These are phyloP conservation scores for Halcyon senegalensis DNA, from an alignment of 2,113 vertebrate genomes.

Conservation along the genomic window DNA sequence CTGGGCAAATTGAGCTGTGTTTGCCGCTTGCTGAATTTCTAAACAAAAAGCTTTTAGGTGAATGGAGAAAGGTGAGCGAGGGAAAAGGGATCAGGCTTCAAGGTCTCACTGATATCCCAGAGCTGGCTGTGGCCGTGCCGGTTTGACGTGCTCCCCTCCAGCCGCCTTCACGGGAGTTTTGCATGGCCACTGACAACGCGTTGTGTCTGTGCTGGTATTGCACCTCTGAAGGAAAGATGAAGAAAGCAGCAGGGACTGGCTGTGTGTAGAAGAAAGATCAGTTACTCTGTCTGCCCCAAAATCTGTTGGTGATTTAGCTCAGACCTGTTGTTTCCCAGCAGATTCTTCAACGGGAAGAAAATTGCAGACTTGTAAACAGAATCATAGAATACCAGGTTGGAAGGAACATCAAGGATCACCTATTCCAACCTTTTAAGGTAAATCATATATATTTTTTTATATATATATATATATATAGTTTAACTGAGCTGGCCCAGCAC, in stretches of 20 bases:
- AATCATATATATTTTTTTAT: too few relatives aligned
- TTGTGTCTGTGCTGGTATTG: background rate
- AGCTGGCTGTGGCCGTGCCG: background rate
- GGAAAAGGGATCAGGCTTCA: background rate
- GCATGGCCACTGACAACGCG: fast-evolving
- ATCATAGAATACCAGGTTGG: too few relatives aligned
- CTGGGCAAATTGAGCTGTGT: background rate
- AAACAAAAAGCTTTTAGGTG: background rate
- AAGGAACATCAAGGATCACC: too few relatives aligned
- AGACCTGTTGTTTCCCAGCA: background rate
- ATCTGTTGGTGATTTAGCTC: background rate
- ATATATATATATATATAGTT: too few relatives aligned
- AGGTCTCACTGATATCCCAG: fast-evolving
- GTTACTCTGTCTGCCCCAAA: background rate
- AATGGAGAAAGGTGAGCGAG: background rate
- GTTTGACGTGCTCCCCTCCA: background rate
- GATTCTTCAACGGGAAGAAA: background rate
- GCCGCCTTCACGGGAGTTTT: fast-evolving
- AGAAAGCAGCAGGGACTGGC: background rate
- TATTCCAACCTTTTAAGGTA: too few relatives aligned
- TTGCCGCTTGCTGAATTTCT: background rate
- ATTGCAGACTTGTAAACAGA: background rate
- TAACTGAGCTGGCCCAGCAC: too few relatives aligned
- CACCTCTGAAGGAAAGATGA: background rate
- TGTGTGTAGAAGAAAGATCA: background rate